phyloP scores from a whole-genome alignment of 2,888 invertebrate species.

The Zootermopsis nevadensis region DNA sequence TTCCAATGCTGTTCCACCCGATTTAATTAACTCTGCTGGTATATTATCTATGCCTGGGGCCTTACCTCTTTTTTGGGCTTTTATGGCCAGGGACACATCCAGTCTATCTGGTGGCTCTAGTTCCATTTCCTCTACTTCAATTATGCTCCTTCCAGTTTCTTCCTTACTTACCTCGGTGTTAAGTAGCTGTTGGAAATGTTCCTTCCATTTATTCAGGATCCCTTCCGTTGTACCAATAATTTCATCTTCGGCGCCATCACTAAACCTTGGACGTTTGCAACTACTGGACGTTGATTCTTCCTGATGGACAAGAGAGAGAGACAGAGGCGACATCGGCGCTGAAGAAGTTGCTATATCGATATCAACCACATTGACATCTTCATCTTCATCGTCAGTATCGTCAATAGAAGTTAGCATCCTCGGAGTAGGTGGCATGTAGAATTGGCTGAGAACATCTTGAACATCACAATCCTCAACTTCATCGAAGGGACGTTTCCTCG shows the following conservation, averaged over 20 bases:
- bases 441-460: constrained; percentile 77
- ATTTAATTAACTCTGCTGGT: too few relatives aligned
- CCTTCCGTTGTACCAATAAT: neutral
- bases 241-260: constrained; percentile 5
- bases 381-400: constrained; percentile 66
- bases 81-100: too few relatives aligned
- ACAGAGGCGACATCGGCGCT: too few relatives aligned
- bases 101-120: too few relatives aligned
- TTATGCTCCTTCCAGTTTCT: too few relatives aligned
- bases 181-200: too few relatives aligned
- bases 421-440: constrained; percentile 77
- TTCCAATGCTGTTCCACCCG: too few relatives aligned
- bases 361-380: constrained; percentile 61
- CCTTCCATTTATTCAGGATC: too few relatives aligned
- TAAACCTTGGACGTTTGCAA: constrained; percentile 49
- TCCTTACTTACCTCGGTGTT: too few relatives aligned
- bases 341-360: constrained; percentile 56
- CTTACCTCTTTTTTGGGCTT: too few relatives aligned
- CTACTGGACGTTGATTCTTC: constrained; percentile 28
- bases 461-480: constrained; percentile 75
- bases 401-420: constrained; percentile 75
- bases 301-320: neutral
- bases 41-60: too few relatives aligned
- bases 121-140: too few relatives aligned
- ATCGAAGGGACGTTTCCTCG: constrained; percentile 52